Evolutionary conservation across 2,113 vertebrate genomes (phyloP).

Genomic region (Dasyurus viverrinus): DNA sequence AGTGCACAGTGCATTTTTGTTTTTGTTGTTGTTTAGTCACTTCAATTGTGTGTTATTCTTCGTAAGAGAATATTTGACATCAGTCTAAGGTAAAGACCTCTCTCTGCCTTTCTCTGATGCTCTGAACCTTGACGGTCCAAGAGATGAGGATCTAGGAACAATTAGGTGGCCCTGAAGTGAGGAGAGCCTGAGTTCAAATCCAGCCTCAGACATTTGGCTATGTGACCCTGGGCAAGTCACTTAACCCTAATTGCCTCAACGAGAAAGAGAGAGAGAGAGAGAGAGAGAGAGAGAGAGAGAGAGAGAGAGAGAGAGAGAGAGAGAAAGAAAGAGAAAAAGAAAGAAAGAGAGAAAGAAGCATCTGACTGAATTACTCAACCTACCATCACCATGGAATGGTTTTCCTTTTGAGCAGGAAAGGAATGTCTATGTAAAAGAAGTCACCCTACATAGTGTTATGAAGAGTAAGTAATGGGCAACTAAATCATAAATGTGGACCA

Average conservation of each 20-base stretch:
- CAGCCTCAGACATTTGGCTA: no score
- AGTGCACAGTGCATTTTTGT: neutral
- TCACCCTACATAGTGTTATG: constrained; percentile 4
- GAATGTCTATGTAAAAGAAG: constrained; percentile 45
- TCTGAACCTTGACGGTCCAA: neutral
- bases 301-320: no score
- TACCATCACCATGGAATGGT: constrained; percentile 43
- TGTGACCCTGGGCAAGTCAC: no score
- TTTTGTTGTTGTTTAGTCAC: neutral
- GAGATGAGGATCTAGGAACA: neutral
- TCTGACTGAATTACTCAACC: constrained; percentile 45
- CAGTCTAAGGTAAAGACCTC: neutral
- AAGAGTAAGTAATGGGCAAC: constrained; percentile 58
- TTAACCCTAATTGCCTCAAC: no score
- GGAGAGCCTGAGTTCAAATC: no score
- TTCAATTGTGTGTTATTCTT: neutral
- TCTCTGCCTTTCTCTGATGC: neutral
- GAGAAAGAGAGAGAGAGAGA: no score
- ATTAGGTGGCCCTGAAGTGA: no score
- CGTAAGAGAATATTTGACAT: neutral
- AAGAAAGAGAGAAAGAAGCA: neutral
- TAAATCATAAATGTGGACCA: constrained; percentile 69
- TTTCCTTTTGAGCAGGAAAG: constrained; percentile 2
- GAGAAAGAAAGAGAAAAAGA: no score
- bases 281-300: no score